Evolutionary conservation across 2,797 vertebrate genomes (phyloP), one percentile per base, ranked within the genome.

Genomic region (Sebastiscus tertius): DNA sequence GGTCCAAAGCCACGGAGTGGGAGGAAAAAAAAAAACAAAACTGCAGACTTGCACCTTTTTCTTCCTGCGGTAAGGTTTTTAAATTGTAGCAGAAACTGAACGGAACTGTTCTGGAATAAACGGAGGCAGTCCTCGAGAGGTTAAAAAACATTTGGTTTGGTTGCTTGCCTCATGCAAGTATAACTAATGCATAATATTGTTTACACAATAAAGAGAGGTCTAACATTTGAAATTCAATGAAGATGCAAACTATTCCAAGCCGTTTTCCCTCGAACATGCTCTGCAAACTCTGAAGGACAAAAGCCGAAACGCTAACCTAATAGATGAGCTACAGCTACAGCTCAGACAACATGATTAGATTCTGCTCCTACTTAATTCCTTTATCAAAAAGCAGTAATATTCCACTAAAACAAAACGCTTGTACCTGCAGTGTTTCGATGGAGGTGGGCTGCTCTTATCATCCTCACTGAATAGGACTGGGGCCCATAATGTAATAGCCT

Each of bases 401-500:
- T 79, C 81, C 60, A 79, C 80, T 81, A 49, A 88, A 94, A 92
- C 70, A 79, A 87, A 87, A 86, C 36, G 67, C 86, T 74, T 76
- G 82, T 84, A 84, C 80, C 74, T 86, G 85, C 82, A 77, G 73
- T 81, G 81, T 76, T 83, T 81, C 74, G 26, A 61, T 66, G 60
- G 82, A 76, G 78, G 87, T 81, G 82, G 85, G 90, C 88, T 72
- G 84, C 84, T 85, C 85, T 91, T 90, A 90, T 94, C 90, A 49
- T 74, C 84, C 82, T 65, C 78, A 26, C 81, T 70, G 85, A 89
- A 80, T 66, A 67, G 84, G 81, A 83, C 83, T 27, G 82, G 82
- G 90, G 86, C 90, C 91, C 27, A 26, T 92, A 91, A 95, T 93
- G 89, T 93, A 94, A 95, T 90, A 89, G 91, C 85, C 83, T 83